These are phyloP conservation scores for Vollenhovia emeryi DNA, from an alignment of 1,140 invertebrate species.

Conservation along the genomic window DNA sequence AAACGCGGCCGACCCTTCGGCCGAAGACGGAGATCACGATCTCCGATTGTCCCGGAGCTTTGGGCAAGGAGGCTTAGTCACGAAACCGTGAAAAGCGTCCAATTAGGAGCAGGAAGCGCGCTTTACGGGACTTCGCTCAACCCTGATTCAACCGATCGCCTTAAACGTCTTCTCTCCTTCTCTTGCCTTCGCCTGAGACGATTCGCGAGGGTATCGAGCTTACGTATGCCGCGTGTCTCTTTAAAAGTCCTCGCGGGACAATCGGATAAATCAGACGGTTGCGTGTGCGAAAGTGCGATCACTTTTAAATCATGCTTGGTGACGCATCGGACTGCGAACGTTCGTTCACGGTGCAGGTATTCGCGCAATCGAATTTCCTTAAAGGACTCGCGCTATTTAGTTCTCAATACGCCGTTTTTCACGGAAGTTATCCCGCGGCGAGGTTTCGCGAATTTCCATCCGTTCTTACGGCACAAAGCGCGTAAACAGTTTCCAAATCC, in stretches of 20 bases:
- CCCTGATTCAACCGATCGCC: constrained; percentile 72
- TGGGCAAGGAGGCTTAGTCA: constrained; percentile 69
- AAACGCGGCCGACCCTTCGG: constrained; percentile 60
- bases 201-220: constrained; percentile 47
- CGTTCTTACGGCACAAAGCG: constrained; percentile 6
- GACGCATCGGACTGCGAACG: neutral
- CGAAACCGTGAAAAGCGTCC: constrained; percentile 72
- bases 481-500: constrained; percentile 31
- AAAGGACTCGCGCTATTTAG: neutral
- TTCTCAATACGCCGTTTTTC: neutral
- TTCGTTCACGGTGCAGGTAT: neutral
- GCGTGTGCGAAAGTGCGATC: constrained; percentile 43
- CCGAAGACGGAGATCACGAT: constrained; percentile 55
- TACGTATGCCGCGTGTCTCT: neutral
- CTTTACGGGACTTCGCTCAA: constrained; percentile 27
- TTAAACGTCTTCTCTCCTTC: constrained; percentile 62
- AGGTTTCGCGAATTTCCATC: neutral
- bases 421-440: neutral
- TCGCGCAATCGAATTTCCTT: neutral
- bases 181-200: constrained; percentile 45
- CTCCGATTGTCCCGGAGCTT: constrained; percentile 62
- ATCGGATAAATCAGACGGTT: constrained; percentile 47
- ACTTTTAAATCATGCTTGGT: neutral
- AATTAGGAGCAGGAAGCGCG: constrained; percentile 75
- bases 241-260: neutral